Evolutionary conservation across 2,888 invertebrate genomes (phyloP), one percentile per base, ranked within the genome.

Genomic region (Atrina japonica): DNA sequence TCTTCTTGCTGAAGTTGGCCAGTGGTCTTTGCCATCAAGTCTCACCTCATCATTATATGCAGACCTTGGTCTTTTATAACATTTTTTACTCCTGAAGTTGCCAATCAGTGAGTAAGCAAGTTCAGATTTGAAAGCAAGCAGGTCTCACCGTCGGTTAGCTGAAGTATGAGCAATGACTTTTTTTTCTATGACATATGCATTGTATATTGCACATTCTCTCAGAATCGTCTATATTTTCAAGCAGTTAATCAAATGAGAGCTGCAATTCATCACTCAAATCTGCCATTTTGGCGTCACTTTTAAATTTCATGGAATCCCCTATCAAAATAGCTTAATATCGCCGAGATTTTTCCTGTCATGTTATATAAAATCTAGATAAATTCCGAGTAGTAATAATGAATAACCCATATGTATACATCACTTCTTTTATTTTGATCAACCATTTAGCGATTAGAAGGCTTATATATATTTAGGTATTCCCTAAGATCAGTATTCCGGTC

Each of bases 141-240:
- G 14, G 35, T 61, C 68, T 14, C 68, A 0, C 35, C 68, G 60
- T 16, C 45, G 43, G 16, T 61, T 53, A 45, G 35, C n/a, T 7
- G 23, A 7, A 35, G 43, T 55, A 2, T 68, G 68, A 21, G 60
- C 45, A 3, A 61, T 35, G 18, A 70, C 23, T 7, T 45, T 49
- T n/a, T 58, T 41, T 27, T 70, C 69, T 7, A 70, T 49, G n/a
- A 70, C 30, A 56, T 64, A 70, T 3, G 69, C 63, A 56, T 69
- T 64, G 50, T 69, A 64, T 2, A 50, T 18, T 9, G 64, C 7
- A 21, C 45, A 27, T 25, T 56, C 41, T 23, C 58, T 35, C 35
- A 35, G 11, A 35, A 35, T 11, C 11, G 11, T 35, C 35, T 5
- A 35, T 35, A 35, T 35, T 35, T 35, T 35, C 35, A 35, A 5